phyloP scores from a whole-genome alignment of 1,140 invertebrate species.

The Drosophila sp. region DNA sequence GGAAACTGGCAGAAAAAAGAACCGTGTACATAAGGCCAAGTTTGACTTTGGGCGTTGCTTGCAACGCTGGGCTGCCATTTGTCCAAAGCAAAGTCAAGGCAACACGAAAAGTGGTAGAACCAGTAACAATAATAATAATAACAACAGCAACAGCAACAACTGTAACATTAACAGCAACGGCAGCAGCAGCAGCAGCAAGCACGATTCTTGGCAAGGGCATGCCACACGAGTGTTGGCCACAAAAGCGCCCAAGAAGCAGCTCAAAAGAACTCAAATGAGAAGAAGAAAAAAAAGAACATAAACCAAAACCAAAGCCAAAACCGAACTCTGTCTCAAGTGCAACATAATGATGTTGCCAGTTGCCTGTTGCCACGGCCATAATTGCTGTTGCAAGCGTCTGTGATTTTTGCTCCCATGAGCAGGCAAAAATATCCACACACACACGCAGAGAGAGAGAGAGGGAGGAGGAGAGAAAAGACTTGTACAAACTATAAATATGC shows the following conservation, averaged over 20 bases:
- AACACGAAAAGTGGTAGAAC: conserved; percentile 77
- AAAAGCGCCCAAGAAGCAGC: conserved; percentile 15
- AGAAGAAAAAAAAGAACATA: too few relatives aligned
- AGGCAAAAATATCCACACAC: conserved; percentile 4
- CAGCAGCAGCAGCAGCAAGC: conserved; percentile 19
- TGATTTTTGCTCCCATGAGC: conserved; percentile 41
- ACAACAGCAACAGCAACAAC: conserved; percentile 19
- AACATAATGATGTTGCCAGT: conserved; percentile 43
- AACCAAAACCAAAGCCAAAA: conserved; percentile 19
- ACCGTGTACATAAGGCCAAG: conserved; percentile 23
- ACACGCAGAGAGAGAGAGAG: conserved; percentile 8
- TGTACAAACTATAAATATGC: conserved; percentile 34
- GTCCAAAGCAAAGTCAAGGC: conserved; percentile 79
- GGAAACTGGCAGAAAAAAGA: too few relatives aligned
- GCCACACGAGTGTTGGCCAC: conserved; percentile 30
- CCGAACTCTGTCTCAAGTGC: conserved; percentile 49
- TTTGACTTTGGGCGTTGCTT: conserved; percentile 70
- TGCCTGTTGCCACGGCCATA: conserved; percentile 47
- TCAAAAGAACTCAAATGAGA: conserved; percentile 9
- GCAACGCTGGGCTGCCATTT: conserved; percentile 55
- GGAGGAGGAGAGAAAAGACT: not conserved
- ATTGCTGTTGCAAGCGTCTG: conserved; percentile 48
- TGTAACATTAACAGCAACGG: conserved; percentile 12
- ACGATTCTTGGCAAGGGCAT: conserved; percentile 61
- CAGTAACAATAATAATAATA: conserved; percentile 50